Base-by-base conservation (phyloP, 92 coral and sea anemone genomes). In the Diadumene lineata region DNA sequence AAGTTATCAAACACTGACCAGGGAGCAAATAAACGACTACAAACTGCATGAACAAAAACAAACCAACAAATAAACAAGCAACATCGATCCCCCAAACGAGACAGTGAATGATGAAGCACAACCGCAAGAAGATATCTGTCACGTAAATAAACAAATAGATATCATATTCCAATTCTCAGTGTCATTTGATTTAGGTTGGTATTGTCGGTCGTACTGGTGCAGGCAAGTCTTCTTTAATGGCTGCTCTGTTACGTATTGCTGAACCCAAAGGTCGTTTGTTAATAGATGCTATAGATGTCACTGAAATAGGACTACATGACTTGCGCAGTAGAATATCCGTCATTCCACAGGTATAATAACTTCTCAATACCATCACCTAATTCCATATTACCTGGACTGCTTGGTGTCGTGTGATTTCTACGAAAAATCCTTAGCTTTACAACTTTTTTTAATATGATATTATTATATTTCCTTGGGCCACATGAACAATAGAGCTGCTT, bases 141-240 rank as follows among this genome's bases (percentile, higher is more conserved):
- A 22, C 8, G 22, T 16, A 53, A 22, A 53, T 16, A 53, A 53
- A 16, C 60, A 53, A 22, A 53, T 16, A n/a, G n/a, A n/a, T n/a
- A n/a, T n/a, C n/a, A n/a, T n/a, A n/a, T 11, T 62, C 7, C 19
- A 10, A 13, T 28, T 23, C 31, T 28, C 24, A 6, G 0, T 11
- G 16, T 34, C 1, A 2, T 72, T 0, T 64, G 30, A 0, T 31
- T 24, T 53, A 93, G 98, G 93, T 93, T 55, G 98, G 98, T 48
- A 90, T 93, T 26, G 98, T 90, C 56, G 98, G 98, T 22, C 93
- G 96, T 27, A 87, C 96, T 19, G 98, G 96, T 7, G 93, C 98
- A n/a, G 98, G 98, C 4, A 93, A 93, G 64, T 90, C 98, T 15
- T 93, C 98, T 18, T 78, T 93, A 10, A 70, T 93, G 21, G 76